These are phyloP conservation scores for Caenorhabditis macrosperma DNA, from an alignment of 2,888 invertebrate species.

Conservation along the genomic window DNA sequence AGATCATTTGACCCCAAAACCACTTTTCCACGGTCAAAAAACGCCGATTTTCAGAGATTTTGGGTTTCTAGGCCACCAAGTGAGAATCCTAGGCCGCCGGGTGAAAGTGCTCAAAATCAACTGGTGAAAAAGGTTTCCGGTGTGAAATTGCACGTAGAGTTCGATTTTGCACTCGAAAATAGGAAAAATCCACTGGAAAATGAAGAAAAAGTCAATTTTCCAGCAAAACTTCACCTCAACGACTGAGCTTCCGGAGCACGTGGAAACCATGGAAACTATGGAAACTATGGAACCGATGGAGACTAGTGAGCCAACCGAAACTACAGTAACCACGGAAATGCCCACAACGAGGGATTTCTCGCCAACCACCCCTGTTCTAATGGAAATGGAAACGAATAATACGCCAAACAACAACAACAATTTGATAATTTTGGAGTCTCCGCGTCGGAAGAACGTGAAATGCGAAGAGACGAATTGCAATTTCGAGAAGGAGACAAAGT, in stretches of 20 bases:
- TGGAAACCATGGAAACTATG: too few species aligned
- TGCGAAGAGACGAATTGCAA: conserved; percentile 51
- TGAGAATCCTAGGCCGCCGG: background rate
- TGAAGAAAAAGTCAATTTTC: background rate
- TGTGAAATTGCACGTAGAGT: background rate
- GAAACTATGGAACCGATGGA: background rate
- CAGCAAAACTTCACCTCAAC: background rate
- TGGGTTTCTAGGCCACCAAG: background rate
- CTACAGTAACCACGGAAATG: conserved; percentile 3
- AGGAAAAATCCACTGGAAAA: background rate
- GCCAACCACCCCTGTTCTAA: background rate
- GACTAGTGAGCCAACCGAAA: too few species aligned
- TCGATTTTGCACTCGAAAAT: background rate
- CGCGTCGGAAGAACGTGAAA: background rate
- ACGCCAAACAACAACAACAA: conserved; percentile 5
- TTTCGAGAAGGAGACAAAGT: conserved; percentile 57
- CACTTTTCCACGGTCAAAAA: background rate
- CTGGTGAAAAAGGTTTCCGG: background rate
- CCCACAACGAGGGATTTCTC: conserved; percentile 8
- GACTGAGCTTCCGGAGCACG: background rate
- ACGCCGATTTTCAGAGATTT: background rate
- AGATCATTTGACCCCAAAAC: background rate
- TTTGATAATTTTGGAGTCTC: conserved; percentile 21
- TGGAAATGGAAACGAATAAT: conserved; percentile 1
- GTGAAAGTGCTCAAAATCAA: background rate